phyloP scores from a whole-genome alignment of 92 coral and sea anemone genomes.

The Zoanthus sansibaricus region DNA sequence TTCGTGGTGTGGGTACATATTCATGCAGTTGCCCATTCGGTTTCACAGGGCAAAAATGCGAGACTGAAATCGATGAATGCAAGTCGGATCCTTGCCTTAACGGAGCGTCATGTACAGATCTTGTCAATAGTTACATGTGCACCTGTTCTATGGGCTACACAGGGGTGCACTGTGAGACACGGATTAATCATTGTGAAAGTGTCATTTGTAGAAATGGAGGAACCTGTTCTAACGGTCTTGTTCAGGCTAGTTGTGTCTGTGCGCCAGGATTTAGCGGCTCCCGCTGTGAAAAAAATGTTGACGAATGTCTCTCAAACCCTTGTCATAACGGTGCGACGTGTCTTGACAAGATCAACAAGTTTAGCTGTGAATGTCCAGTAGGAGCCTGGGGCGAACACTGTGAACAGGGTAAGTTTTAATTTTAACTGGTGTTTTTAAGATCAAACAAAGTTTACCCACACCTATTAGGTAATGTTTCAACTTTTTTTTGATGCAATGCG shows the following conservation, averaged over 20 bases:
- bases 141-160: slow-evolving; percentile 78
- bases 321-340: slow-evolving; percentile 90
- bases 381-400: slow-evolving; percentile 87
- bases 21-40: slow-evolving; percentile 76
- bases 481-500: too few relatives aligned
- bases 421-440: too few relatives aligned
- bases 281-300: slow-evolving; percentile 78
- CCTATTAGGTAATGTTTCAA: too few relatives aligned
- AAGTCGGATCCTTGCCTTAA: slow-evolving; percentile 90
- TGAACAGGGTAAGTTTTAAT: slow-evolving; percentile 74
- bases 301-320: slow-evolving; percentile 86
- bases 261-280: slow-evolving; percentile 75
- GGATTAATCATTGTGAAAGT: slow-evolving; percentile 78
- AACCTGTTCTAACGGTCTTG: slow-evolving; percentile 70
- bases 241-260: slow-evolving; percentile 79
- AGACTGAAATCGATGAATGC: slow-evolving; percentile 81
- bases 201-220: slow-evolving; percentile 83
- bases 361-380: slow-evolving; percentile 79
- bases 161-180: slow-evolving; percentile 74
- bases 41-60: slow-evolving; percentile 88
- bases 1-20: slow-evolving; percentile 75
- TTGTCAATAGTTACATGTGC: slow-evolving; percentile 66
- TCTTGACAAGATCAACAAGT: slow-evolving; percentile 71
- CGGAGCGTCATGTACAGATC: slow-evolving; percentile 81
- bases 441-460: too few relatives aligned